Percentiles rank a stretch among this genome's conserved stretches.
phyloP scores from a whole-genome alignment of 2,797 vertebrate species.

The Ataeniobius toweri region DNA sequence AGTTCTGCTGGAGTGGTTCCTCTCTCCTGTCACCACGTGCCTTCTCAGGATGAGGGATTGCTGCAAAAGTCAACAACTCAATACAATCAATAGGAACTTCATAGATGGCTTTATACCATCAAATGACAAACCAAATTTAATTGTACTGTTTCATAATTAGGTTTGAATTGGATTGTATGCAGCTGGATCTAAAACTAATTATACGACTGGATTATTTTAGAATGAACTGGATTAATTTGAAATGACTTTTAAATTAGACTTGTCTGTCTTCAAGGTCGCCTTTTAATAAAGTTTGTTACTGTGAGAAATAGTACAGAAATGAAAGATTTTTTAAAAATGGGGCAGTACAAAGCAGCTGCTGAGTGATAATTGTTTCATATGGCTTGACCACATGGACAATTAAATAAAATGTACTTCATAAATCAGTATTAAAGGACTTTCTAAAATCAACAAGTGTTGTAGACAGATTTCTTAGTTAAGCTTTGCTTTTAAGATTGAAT shows the following conservation, averaged over 20 bases:
- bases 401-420: constrained; percentile 29
- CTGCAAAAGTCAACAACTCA: neutral
- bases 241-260: neutral
- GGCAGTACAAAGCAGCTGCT: constrained; percentile 3
- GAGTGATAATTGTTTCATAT: constrained; percentile 2
- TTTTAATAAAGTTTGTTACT: neutral
- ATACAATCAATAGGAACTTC: too few species aligned
- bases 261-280: neutral
- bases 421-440: constrained; percentile 48
- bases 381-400: constrained; percentile 1
- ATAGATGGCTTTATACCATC: too few species aligned
- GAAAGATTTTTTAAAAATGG: neutral
- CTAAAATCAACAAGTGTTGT: constrained; percentile 45
- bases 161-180: too few species aligned
- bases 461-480: constrained; percentile 7
- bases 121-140: too few species aligned
- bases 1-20: too few species aligned
- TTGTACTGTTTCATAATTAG: too few species aligned
- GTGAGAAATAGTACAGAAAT: neutral
- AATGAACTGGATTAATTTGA: neutral
- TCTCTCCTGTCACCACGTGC: too few species aligned
- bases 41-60: neutral
- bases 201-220: neutral
- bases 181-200: neutral
- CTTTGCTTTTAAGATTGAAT: neutral